Evolutionary conservation across 64 coral and sea anemone genomes (phyloP).

Genomic region (Porites lutea): DNA sequence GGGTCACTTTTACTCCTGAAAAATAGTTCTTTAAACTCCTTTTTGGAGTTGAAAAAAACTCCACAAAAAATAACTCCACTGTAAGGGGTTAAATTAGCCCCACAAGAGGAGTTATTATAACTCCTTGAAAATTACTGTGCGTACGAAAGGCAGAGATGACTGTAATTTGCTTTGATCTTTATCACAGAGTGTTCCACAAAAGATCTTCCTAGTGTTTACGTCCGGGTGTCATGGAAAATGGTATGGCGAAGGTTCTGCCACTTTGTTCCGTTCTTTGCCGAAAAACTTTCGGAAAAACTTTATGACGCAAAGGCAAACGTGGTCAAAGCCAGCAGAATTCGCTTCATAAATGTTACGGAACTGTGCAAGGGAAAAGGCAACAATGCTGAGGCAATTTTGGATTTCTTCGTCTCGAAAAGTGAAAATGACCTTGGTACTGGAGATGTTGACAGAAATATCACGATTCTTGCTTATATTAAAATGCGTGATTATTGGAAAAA

Average conservation of each 20-base stretch:
- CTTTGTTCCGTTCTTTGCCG: slow-evolving; percentile 16
- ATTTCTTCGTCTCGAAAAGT: slow-evolving; percentile 41
- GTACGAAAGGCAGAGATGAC: no score
- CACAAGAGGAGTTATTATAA: no score
- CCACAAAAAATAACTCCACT: no score
- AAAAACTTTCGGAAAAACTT: slow-evolving; percentile 36
- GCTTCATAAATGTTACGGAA: slow-evolving; percentile 8
- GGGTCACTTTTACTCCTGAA: no score
- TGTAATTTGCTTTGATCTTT: background rate
- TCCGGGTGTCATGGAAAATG: slow-evolving; percentile 44
- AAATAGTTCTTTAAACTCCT: no score
- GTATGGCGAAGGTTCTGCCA: slow-evolving; percentile 42
- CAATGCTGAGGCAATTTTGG: background rate
- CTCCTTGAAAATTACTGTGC: no score
- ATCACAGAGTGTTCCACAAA: background rate
- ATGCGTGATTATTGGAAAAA: slow-evolving; percentile 47
- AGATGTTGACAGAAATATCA: slow-evolving; percentile 52
- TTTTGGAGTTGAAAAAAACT: no score
- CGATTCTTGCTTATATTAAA: slow-evolving; percentile 42
- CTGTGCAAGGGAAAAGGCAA: background rate
- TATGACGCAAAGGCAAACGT: background rate
- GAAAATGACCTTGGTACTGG: background rate
- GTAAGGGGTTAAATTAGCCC: no score
- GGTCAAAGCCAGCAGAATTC: slow-evolving; percentile 4
- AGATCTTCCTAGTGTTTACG: slow-evolving; percentile 27